Evolutionary conservation across 2,888 invertebrate genomes (phyloP).

Genomic region (Lydus trimaculatus): DNA sequence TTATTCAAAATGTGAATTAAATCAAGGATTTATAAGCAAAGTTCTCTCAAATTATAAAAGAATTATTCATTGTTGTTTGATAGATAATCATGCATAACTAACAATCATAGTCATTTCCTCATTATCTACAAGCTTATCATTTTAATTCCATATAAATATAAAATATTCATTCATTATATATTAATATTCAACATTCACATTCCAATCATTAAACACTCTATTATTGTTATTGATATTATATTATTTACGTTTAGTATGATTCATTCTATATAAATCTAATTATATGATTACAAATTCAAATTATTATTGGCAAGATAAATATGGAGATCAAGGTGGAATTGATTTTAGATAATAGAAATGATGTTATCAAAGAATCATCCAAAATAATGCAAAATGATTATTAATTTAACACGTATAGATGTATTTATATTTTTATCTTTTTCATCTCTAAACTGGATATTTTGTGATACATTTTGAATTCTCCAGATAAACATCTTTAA

Average conservation of each 20-base stretch:
- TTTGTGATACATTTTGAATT: too few species aligned
- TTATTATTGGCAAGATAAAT: neutral
- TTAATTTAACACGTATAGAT: too few species aligned
- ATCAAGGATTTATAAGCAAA: neutral
- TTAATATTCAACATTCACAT: slow-evolving; percentile 28
- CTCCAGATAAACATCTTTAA: too few species aligned
- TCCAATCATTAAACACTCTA: slow-evolving; percentile 12
- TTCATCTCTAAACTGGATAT: too few species aligned
- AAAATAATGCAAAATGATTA: neutral
- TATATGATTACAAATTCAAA: neutral
- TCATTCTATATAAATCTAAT: neutral
- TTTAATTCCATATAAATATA: slow-evolving; percentile 15
- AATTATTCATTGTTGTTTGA: slow-evolving; percentile 23
- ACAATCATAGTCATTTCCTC: slow-evolving; percentile 30
- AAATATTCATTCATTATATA: slow-evolving; percentile 21
- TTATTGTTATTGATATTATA: neutral
- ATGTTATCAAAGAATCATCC: neutral
- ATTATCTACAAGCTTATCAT: slow-evolving; percentile 32
- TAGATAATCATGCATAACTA: slow-evolving; percentile 24
- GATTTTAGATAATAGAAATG: neutral
- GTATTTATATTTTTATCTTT: too few species aligned
- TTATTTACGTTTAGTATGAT: neutral
- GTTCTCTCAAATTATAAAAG: slow-evolving; percentile 3
- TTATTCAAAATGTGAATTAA: too few species aligned
- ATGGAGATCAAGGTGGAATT: neutral